Evolutionary conservation across 2,113 vertebrate species (phyloP), one percentile per base, ranked within the genome.

Genomic region (Grammomys surdaster): DNA sequence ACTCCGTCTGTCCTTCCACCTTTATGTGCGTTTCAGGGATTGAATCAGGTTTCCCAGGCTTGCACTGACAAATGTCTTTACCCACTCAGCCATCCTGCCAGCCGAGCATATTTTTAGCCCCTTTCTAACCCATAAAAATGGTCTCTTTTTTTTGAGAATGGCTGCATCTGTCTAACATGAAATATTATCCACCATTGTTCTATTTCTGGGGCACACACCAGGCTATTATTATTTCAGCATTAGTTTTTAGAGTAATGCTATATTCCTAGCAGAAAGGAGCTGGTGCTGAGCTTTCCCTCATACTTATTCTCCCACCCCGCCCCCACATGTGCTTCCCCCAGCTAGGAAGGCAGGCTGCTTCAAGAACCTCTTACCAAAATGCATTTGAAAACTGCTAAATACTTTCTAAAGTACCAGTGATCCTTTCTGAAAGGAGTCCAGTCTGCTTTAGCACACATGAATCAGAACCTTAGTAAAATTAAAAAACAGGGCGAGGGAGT

Each of bases 401-500:
- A 67, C 33, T 89, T 60, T 88, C n/a, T 13, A 5, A 58, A 26
- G 9, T 76, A 22, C 73, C 84, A 93, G 14, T 85, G 43, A 28
- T 94, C 33, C 89, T 33, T 54, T 88, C 67, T 43, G 80, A 93
- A 96, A 94, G 33, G 14, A 69, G 31, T 7, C 19, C 6, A 85
- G 11, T 88, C 76, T 94, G 92, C 93, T 87, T 60, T 93, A 56
- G 13, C 13, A 77, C 28, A 16, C n/a, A 65, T 63, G 70, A 95
- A 46, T 40, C 40, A 94, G 33, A 77, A 0, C 36, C 90, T 90
- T 78, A 95, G 75, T 33, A 93, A 58, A 48, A 90, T 80, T 91
- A 63, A 85, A 60, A 56, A 24, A 1, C 3, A 7, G 7, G 20
- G 31, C 43, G 48, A 17, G 5, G 84, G 84, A 81, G 8, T 60